Evolutionary conservation across 2,888 invertebrate species (phyloP).

Genomic region (Coenonympha arcania): DNA sequence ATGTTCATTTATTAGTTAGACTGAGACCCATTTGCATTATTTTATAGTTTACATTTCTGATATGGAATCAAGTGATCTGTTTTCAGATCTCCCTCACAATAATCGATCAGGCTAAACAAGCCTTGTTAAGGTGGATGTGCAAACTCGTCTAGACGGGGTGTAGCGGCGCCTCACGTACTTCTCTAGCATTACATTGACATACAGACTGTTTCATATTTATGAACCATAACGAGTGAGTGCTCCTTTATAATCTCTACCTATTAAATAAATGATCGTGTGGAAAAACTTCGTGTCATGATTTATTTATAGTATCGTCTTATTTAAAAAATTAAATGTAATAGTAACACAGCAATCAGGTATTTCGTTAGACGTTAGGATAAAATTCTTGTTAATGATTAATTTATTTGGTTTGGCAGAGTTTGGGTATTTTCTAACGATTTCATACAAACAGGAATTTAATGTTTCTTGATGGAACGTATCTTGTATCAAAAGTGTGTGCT

Average conservation of each 20-base stretch:
- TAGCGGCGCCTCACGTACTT: conserved; percentile 27
- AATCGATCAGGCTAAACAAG: conserved; percentile 29
- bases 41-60: no score
- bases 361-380: no score
- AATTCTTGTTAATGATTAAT: no score
- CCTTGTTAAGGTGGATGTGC: conserved; percentile 29
- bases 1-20: no score
- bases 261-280: conserved; percentile 9
- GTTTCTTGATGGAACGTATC: no score
- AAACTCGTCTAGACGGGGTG: conserved; percentile 32
- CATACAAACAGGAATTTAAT: no score
- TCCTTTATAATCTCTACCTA: conserved; percentile 7
- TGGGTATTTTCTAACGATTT: not conserved
- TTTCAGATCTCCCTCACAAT: not conserved
- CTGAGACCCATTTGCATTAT: no score
- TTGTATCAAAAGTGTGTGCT: no score
- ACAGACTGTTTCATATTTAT: conserved; percentile 21
- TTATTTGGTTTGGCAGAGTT: not conserved
- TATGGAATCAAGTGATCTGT: no score
- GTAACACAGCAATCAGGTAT: no score
- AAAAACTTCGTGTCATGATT: conserved; percentile 10
- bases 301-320: conserved; percentile 9
- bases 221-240: conserved; percentile 15
- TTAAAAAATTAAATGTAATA: not conserved
- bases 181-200: conserved; percentile 21